Conservation (phyloP, 2,113 vertebrate species). For the Halcyon malimbica region DNA sequence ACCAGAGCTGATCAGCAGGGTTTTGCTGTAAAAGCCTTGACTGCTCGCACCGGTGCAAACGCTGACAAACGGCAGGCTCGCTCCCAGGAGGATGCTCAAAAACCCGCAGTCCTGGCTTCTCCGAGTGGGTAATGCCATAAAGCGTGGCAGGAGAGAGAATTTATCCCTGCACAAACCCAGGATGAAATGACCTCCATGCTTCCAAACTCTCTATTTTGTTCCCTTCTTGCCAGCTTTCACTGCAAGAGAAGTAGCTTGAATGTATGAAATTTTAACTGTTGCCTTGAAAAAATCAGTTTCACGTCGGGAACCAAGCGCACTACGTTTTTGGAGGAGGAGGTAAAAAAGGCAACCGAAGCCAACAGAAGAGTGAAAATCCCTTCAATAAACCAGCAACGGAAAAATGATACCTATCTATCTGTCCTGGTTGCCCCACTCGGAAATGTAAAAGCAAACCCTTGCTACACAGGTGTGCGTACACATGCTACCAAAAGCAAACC, state of each 20-base stretch:
- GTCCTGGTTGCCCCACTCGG: neutral
- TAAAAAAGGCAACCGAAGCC: neutral
- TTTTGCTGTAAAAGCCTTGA: conserved; percentile 59
- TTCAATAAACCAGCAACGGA: neutral
- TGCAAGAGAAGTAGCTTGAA: neutral
- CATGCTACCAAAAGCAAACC: neutral
- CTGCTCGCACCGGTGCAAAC: conserved; percentile 23
- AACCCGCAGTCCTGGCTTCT: conserved; percentile 4
- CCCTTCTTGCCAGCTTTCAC: neutral
- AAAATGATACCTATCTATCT: neutral
- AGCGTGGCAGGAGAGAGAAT: neutral
- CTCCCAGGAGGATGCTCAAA: conserved; percentile 50
- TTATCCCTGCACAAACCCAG: neutral
- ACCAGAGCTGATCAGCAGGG: conserved; percentile 21
- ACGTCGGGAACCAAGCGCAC: neutral
- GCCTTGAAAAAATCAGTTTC: neutral
- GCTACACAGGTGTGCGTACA: rapidly evolving
- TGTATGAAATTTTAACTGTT: neutral
- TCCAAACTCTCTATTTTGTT: neutral
- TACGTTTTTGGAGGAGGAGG: neutral
- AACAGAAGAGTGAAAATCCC: neutral
- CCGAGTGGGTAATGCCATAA: conserved; percentile 11
- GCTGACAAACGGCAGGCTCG: conserved; percentile 31
- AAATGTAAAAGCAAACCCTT: neutral
- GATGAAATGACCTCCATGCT: conserved; percentile 9